phyloP scores from a whole-genome alignment of 2,113 vertebrate genomes.

The Heliornis fulica region DNA sequence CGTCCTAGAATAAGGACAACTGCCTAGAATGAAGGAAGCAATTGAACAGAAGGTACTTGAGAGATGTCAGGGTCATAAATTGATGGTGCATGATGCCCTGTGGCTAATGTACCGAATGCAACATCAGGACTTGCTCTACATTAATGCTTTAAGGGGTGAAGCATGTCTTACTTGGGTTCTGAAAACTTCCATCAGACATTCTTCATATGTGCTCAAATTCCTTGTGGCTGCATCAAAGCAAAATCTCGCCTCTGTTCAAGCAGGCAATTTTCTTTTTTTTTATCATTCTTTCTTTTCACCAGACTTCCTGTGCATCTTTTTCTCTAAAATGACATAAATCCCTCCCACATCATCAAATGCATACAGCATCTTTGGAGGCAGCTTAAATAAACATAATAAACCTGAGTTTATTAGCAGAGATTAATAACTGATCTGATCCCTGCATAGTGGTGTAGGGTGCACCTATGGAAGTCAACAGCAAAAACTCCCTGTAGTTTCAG shows the following conservation, averaged over 20 bases:
- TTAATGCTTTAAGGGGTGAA: not conserved
- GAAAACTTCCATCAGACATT: not conserved
- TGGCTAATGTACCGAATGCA: not conserved
- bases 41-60: not conserved
- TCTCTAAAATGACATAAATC: not conserved
- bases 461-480: not conserved
- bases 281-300: not conserved
- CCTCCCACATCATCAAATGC: not conserved
- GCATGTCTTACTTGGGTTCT: not conserved
- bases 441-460: not conserved
- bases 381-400: not conserved
- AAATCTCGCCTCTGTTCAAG: conserved; percentile 1
- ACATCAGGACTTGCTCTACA: not conserved
- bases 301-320: not conserved
- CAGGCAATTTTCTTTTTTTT: not conserved
- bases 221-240: conserved; percentile 31
- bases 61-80: not conserved
- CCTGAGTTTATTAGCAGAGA: not conserved
- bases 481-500: not conserved
- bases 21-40: not conserved
- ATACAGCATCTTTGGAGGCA: not conserved
- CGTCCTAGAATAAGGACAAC: not conserved
- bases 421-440: not conserved
- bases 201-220: conserved; percentile 2
- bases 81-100: not conserved